Percentiles rank a stretch among this genome's conserved stretches.
Conservation (phyloP, 2,888 invertebrate genomes). For the Herminia tarsipennalis region DNA sequence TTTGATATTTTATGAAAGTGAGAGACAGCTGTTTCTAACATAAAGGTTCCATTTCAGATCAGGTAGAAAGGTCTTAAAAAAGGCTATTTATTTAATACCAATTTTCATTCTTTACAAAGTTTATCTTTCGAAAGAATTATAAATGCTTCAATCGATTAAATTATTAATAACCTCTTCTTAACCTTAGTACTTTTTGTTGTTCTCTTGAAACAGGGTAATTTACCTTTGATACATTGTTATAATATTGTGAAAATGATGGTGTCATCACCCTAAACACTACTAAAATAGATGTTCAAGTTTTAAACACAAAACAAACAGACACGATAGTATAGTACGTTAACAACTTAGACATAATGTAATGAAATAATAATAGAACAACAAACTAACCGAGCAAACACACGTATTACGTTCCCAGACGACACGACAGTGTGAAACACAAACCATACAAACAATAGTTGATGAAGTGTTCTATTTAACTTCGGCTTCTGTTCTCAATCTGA, state of each 20-base stretch:
- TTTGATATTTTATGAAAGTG: constrained; percentile 40
- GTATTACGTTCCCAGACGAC: constrained; percentile 8
- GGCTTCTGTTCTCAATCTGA: constrained; percentile 8
- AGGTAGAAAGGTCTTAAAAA: constrained; percentile 22
- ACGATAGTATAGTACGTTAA: not conserved
- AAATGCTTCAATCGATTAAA: too few species aligned
- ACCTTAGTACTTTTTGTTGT: too few species aligned
- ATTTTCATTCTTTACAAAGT: too few species aligned
- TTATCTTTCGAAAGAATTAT: too few species aligned
- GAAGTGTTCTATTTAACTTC: constrained; percentile 37
- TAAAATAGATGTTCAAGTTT: constrained; percentile 1
- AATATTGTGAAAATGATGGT: too few species aligned
- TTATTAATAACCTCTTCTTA: too few species aligned
- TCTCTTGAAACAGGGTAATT: too few species aligned
- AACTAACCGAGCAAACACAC: constrained; percentile 24
- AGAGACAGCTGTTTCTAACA: constrained; percentile 42
- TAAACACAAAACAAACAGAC: constrained; percentile 13
- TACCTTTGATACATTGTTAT: too few species aligned
- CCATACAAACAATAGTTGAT: constrained; percentile 25
- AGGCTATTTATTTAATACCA: too few species aligned
- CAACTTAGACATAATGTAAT: constrained; percentile 23
- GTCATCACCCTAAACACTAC: too few species aligned
- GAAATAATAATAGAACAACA: constrained; percentile 30
- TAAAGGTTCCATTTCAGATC: constrained; percentile 30
- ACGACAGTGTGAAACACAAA: constrained; percentile 27